Conservation (phyloP, 2,797 vertebrate genomes). For the Toxotes lorentzi region DNA sequence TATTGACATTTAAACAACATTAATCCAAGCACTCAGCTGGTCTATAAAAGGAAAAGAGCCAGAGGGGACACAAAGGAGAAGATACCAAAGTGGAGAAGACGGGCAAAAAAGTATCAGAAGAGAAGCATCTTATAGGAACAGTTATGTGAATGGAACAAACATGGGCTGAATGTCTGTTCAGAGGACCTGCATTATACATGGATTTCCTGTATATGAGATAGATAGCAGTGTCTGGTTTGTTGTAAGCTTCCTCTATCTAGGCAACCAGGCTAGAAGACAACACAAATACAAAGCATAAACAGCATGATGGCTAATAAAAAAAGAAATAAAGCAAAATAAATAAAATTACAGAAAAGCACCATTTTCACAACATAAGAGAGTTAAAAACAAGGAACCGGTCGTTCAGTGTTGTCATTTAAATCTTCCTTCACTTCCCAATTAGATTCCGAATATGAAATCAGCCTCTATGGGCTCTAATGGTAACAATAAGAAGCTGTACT, state of each 20-base stretch:
- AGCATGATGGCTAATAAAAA: too few relatives aligned
- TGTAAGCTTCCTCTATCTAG: too few relatives aligned
- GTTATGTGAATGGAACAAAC: background rate
- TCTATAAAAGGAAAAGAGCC: background rate
- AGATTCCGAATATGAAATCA: too few relatives aligned
- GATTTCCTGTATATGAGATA: background rate
- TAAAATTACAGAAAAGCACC: too few relatives aligned
- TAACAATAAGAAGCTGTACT: background rate
- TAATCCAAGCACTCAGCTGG: constrained; percentile 1
- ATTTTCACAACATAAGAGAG: too few relatives aligned
- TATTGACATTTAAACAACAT: constrained; percentile 31
- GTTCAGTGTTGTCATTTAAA: too few relatives aligned
- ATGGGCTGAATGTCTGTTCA: background rate
- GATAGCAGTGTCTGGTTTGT: background rate
- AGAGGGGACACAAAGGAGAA: background rate
- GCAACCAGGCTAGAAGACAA: too few relatives aligned
- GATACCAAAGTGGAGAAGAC: background rate
- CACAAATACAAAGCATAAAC: too few relatives aligned
- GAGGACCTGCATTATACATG: background rate
- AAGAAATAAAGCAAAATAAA: too few relatives aligned
- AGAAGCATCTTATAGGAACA: background rate
- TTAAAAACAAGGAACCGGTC: too few relatives aligned
- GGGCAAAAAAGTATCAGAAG: background rate
- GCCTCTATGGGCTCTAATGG: too few relatives aligned
- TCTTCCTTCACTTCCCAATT: too few relatives aligned